Evolutionary conservation across 2,113 vertebrate species (phyloP), one percentile per base, ranked within the genome.

Genomic region (Misgurnus mizolepis): DNA sequence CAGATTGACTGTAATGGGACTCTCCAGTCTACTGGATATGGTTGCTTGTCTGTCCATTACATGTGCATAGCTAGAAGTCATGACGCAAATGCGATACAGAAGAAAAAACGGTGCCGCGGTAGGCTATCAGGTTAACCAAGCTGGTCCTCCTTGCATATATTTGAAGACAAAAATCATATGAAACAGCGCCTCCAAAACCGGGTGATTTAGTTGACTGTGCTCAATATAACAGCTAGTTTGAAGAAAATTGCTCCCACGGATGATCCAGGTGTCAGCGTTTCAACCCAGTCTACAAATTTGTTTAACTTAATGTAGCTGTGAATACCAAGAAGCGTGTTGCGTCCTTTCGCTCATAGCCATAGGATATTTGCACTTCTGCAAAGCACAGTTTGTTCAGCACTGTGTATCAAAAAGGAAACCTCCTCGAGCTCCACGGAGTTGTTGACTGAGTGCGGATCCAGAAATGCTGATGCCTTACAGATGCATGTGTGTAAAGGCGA

Each of bases 51-150:
- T 92, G 90, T 98, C 96, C 95, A 98, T 94, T 88, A 96, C 94
- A 91, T 97, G 97, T 69, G 94, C 95, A 93, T 98, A 98, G 94
- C 95, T 93, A 87, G 96, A 97, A 90, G 96, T 95, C 97, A 98
- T 98, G 94, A 91, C 93, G 93, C 87, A 88, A 88, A 85, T 43
- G 85, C 76, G 81, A 72, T 76, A 72, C 80, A 45, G 80, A 68
- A 85, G 14, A 82, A 67, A 27, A 43, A 74, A 45, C 65, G 2
- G 71, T 2, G 62, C 64, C 11, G n/a, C 22, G 49, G 65, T 15
- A 34, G 27, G 27, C 27, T 34, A 78, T 80, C 45, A 70, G 67
- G 53, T 67, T 79, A 76, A 61, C 40, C 71, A 70, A 86, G 61
- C 80, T 87, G 89, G 86, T 92, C 89, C 91, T 82, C 89, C 91